Percentiles rank a stretch among this genome's conserved stretches.
Evolutionary conservation across 2,113 vertebrate species (phyloP).

Genomic region (Cyanoderma ruficeps): DNA sequence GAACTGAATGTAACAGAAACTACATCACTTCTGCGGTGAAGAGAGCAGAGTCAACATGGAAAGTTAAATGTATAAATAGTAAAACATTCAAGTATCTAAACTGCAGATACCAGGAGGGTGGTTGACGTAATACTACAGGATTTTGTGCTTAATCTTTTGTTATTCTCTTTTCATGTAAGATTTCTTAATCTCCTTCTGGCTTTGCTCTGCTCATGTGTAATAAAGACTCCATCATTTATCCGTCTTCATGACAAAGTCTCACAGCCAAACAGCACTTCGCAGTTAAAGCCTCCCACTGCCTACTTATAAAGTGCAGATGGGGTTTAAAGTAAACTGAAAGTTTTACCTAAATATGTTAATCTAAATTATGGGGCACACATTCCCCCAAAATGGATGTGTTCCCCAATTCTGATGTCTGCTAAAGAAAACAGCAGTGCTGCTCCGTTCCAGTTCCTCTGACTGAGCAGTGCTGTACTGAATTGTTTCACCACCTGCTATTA

Average conservation of each 20-base stretch:
- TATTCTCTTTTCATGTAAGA: neutral
- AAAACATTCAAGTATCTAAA: conserved; percentile 28
- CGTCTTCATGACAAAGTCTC: neutral
- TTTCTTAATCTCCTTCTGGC: conserved; percentile 33
- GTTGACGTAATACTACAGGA: neutral
- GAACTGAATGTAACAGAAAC: neutral
- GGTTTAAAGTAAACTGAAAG: neutral
- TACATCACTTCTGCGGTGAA: neutral
- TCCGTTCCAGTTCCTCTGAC: neutral
- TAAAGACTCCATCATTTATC: neutral
- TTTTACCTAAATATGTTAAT: neutral
- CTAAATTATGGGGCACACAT: neutral
- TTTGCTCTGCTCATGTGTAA: neutral
- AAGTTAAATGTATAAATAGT: neutral
- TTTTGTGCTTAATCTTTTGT: conserved; percentile 19
- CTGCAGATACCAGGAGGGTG: neutral
- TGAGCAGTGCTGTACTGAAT: neutral
- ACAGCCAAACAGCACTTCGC: neutral
- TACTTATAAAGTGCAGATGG: neutral
- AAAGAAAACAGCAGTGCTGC: neutral
- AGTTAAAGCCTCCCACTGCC: neutral
- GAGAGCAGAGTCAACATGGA: neutral
- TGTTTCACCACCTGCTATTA: neutral
- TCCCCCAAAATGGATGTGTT: neutral
- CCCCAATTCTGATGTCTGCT: neutral